Conservation (phyloP, 1,140 invertebrate species). For the Heliconius nattereri region DNA sequence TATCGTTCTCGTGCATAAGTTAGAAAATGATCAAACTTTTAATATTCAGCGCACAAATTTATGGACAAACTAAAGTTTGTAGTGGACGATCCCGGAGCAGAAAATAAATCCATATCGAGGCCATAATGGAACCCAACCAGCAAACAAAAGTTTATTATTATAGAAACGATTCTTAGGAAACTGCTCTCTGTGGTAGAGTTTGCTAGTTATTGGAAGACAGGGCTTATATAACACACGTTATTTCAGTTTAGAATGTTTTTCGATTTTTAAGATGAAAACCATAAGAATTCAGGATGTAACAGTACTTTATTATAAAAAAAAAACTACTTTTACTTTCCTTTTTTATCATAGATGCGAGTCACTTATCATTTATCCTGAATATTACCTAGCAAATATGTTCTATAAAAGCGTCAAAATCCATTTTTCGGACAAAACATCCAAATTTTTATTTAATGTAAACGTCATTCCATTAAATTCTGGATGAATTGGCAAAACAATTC, state of each 20-base stretch:
- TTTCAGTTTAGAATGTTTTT: background rate
- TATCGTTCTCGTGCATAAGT: slow-evolving; percentile 23
- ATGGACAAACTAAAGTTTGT: slow-evolving; percentile 32
- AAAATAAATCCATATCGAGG: slow-evolving; percentile 30
- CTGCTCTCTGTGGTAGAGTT: slow-evolving; percentile 6
- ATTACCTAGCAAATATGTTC: too few species aligned
- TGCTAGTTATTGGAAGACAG: background rate
- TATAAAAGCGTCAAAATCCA: too few species aligned
- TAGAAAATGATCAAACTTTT: slow-evolving; percentile 31
- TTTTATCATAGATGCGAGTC: too few species aligned
- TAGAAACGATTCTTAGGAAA: slow-evolving; percentile 25
- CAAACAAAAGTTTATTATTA: slow-evolving; percentile 31
- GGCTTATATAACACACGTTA: slow-evolving; percentile 5
- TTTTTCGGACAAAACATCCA: too few species aligned
- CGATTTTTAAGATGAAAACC: background rate
- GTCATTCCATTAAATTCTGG: too few species aligned
- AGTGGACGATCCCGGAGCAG: slow-evolving; percentile 24
- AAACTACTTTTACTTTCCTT: too few species aligned
- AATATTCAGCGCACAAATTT: slow-evolving; percentile 23
- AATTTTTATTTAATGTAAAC: too few species aligned
- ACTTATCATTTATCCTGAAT: too few species aligned
- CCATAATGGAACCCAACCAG: slow-evolving; percentile 25
- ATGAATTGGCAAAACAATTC: too few species aligned
- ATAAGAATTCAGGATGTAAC: background rate
- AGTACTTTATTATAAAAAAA: too few species aligned